phyloP scores from a whole-genome alignment of 2,888 invertebrate genomes.

The Temnothorax rugatulus region DNA sequence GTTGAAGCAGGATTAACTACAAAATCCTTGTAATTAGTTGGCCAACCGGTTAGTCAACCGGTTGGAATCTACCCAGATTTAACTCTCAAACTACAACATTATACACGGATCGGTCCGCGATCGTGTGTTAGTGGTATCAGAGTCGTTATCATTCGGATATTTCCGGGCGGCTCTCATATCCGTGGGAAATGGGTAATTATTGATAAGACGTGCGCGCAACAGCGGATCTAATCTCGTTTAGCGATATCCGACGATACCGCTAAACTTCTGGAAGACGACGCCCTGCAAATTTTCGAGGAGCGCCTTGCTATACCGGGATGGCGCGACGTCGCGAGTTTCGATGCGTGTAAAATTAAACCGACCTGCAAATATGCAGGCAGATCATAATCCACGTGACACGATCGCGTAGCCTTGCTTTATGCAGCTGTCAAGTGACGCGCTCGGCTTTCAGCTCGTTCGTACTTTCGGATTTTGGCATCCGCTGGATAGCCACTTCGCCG shows the following conservation, averaged over 20 bases:
- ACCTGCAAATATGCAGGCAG: slow-evolving; percentile 33
- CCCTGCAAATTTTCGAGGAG: not conserved
- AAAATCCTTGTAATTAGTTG: slow-evolving; percentile 48
- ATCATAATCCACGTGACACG: slow-evolving; percentile 47
- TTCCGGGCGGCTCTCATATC: slow-evolving; percentile 24
- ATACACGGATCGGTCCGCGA: slow-evolving; percentile 16
- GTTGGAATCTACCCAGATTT: slow-evolving; percentile 29
- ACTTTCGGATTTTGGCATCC: slow-evolving; percentile 46
- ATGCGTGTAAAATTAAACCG: slow-evolving; percentile 49
- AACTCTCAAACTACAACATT: slow-evolving; percentile 41
- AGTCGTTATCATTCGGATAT: slow-evolving; percentile 45
- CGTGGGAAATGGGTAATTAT: slow-evolving; percentile 50
- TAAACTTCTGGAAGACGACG: slow-evolving; percentile 37
- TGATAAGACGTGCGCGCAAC: slow-evolving; percentile 45
- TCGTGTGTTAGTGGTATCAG: slow-evolving; percentile 10
- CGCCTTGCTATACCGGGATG: not conserved
- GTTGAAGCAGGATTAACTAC: slow-evolving; percentile 42
- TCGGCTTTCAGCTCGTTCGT: slow-evolving; percentile 23
- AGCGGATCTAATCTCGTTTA: slow-evolving; percentile 33
- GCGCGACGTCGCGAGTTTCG: slow-evolving; percentile 12
- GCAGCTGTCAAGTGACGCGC: slow-evolving; percentile 53
- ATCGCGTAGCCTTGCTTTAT: slow-evolving; percentile 45
- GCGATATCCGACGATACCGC: not conserved
- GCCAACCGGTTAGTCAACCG: slow-evolving; percentile 39
- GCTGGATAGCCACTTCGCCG: slow-evolving; percentile 15